Evolutionary conservation across 1,140 invertebrate genomes (phyloP), one percentile per base, ranked within the genome.

Genomic region (Microvelia longipes): DNA sequence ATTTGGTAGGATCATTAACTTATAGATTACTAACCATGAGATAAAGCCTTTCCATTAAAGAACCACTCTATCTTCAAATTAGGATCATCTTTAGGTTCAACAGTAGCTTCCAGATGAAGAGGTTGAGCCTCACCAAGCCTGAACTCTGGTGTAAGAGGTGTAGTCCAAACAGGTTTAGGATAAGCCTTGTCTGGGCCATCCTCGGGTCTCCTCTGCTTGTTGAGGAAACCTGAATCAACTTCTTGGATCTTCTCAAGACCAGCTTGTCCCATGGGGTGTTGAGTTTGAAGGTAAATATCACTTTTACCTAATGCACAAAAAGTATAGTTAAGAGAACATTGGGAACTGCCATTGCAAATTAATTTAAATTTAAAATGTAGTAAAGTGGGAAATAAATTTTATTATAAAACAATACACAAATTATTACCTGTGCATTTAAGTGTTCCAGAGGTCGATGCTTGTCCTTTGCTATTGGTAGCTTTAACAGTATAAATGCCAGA

Each of bases 11-110:
- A n/a, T n/a, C n/a, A n/a, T n/a, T n/a, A n/a, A n/a, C n/a, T n/a
- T n/a, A n/a, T n/a, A n/a, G 2, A 66, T 66, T 15, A 28, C 2
- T 19, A 29, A 73, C 89, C 92, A 77, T 92, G 89, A 73, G 91
- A 89, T 26, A 95, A 79, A 29, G 87, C 82, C 81, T 94, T 93
- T 50, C 93, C 92, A 77, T 96, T 95, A 75, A 95, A 92, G 79
- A 92, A 94, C 93, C 92, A 95, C 81, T 95, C 93, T 70, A 94
- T 90, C 75, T 88, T 91, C n/a, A 96, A 82, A 76, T 96, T 90
- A 1, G 96, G 96, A 85, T 99, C 97, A 78, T 95, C 90, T 79
- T 97, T 93, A 0, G 96, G 97, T 80, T 95, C 92, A 2, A 97
- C 92, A 77, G 91, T 90, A 66, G 90, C 94, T 80, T 98, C 94